A percentile compares a stretch with the other conserved stretches of the same genome.
Conservation (phyloP, 2,888 invertebrate species). For the Lumbricus terrestris region DNA sequence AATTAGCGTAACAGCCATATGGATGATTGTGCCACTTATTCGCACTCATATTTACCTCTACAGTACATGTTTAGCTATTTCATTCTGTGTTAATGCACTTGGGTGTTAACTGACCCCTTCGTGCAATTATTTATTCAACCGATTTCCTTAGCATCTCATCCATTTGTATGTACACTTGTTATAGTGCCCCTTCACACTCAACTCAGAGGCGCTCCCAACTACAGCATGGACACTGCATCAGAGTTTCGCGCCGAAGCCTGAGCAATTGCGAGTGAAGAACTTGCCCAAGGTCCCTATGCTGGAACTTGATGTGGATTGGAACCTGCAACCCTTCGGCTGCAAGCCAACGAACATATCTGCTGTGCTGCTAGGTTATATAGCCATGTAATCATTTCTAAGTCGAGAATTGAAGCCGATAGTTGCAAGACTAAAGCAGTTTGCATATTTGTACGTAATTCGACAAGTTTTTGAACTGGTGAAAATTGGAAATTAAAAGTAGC, state of each 20-base stretch:
- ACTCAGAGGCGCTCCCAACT: too few species aligned
- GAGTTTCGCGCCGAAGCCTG: too few species aligned
- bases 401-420: background rate
- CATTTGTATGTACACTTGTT: too few species aligned
- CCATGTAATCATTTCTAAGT: background rate
- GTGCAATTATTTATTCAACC: background rate
- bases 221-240: too few species aligned
- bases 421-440: background rate
- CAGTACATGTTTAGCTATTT: background rate
- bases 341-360: too few species aligned
- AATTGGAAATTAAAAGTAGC: background rate
- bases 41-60: background rate
- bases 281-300: too few species aligned
- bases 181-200: too few species aligned
- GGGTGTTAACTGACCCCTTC: background rate
- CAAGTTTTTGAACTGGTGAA: background rate
- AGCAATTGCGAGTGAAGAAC: too few species aligned
- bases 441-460: too few species aligned
- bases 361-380: background rate
- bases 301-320: too few species aligned
- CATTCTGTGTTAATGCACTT: background rate
- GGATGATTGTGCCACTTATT: background rate
- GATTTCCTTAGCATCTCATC: background rate
- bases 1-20: background rate
- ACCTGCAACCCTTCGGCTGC: too few species aligned